These are phyloP conservation scores for Linepithema humile DNA, from an alignment of 1,140 invertebrate species.

Conservation along the genomic window DNA sequence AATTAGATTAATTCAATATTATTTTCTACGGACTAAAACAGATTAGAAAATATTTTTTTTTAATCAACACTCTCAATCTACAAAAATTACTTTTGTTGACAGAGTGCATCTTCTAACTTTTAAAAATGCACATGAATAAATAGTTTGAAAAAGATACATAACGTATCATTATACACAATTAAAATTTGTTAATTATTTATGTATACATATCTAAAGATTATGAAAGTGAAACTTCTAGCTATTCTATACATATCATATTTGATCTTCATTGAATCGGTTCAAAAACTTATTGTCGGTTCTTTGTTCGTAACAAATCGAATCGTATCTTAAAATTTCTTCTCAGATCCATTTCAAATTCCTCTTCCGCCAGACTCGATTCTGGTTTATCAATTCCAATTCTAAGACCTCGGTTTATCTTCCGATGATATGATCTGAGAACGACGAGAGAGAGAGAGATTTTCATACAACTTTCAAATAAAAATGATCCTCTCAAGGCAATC, in stretches of 20 bases:
- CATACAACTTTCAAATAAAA: conserved; percentile 40
- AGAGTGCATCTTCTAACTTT: neutral
- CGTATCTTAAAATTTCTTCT: conserved; percentile 32
- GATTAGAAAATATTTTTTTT: too few relatives aligned
- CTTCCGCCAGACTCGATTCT: conserved; percentile 12
- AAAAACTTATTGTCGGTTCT: too few relatives aligned
- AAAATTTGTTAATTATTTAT: neutral
- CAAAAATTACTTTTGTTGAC: neutral
- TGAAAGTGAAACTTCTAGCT: neutral
- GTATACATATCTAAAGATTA: neutral
- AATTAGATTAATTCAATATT: too few relatives aligned
- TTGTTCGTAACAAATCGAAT: conserved; percentile 1
- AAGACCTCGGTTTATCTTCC: conserved; percentile 19
- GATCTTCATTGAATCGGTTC: too few relatives aligned
- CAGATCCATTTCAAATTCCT: conserved; percentile 17
- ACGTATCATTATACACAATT: neutral
- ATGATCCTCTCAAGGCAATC: conserved; percentile 56
- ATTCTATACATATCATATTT: neutral
- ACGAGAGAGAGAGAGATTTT: conserved; percentile 13
- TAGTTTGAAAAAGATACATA: neutral
- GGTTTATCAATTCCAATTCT: conserved; percentile 35
- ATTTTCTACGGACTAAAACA: too few relatives aligned
- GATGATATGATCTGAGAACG: neutral
- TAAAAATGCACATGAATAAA: neutral
- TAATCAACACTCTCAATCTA: too few relatives aligned